phyloP scores from a whole-genome alignment of 2,888 invertebrate genomes.

The Polymixis lichenea region DNA sequence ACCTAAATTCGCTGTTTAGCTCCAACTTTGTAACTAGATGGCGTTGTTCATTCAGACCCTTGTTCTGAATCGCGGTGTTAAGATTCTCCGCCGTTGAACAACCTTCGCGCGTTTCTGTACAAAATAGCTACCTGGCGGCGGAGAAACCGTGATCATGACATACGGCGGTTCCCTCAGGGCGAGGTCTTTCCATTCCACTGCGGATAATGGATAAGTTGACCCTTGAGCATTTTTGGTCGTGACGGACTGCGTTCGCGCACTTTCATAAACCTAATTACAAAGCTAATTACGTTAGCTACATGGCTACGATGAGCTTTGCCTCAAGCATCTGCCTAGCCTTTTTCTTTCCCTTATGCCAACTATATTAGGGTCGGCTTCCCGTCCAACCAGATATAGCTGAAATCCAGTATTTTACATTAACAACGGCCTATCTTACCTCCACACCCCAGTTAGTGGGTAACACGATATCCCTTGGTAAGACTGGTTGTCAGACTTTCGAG shows the following conservation, averaged over 20 bases:
- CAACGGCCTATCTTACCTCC: no score
- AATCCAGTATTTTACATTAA: no score
- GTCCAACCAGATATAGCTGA: no score
- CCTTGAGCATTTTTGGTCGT: constrained; percentile 45
- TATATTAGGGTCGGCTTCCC: no score
- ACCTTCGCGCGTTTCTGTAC: constrained; percentile 3
- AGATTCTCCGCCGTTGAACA: constrained; percentile 28
- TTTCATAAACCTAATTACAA: neutral
- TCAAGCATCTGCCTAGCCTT: no score
- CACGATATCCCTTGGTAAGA: no score
- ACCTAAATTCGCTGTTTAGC: neutral
- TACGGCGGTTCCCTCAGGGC: constrained; percentile 37
- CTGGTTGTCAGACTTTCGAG: neutral
- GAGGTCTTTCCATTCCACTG: constrained; percentile 38
- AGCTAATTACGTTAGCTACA: no score
- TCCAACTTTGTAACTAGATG: constrained; percentile 27
- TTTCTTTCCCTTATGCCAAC: no score
- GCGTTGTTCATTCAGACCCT: constrained; percentile 13
- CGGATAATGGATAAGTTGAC: constrained; percentile 44
- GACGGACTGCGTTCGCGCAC: constrained; percentile 45
- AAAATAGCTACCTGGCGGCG: constrained; percentile 44
- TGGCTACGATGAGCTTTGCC: no score
- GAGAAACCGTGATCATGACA: constrained; percentile 32
- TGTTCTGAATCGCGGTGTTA: constrained; percentile 41
- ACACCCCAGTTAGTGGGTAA: no score